These are phyloP conservation scores for Asbolus verrucosus DNA, from an alignment of 1,140 invertebrate genomes.

Conservation along the genomic window DNA sequence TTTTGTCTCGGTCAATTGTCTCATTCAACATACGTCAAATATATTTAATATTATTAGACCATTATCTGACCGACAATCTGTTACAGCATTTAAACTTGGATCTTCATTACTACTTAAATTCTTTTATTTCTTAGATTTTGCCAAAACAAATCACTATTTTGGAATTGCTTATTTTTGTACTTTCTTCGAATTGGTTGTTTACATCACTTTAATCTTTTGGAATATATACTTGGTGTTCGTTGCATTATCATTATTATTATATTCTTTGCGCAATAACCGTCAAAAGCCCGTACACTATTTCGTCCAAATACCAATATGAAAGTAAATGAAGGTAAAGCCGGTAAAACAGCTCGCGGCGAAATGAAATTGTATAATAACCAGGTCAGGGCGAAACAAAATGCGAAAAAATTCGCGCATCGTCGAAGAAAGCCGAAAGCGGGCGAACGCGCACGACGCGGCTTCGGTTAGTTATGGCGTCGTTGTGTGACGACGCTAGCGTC, in stretches of 20 bases:
- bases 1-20: no score
- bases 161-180: no score
- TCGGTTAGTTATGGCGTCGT: slow-evolving; percentile 45
- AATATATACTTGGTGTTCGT: neutral
- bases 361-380: slow-evolving; percentile 51
- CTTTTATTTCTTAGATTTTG: no score
- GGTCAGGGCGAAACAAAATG: slow-evolving; percentile 55
- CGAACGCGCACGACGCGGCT: slow-evolving; percentile 6
- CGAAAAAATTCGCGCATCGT: slow-evolving; percentile 47
- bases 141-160: neutral
- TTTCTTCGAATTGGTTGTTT: no score
- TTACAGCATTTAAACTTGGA: no score
- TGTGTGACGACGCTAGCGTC: slow-evolving; percentile 49
- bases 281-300: slow-evolving; percentile 18
- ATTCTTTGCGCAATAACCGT: neutral
- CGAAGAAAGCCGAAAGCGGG: slow-evolving; percentile 21
- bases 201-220: no score
- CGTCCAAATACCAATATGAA: slow-evolving; percentile 31
- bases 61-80: no score
- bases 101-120: no score
- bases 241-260: neutral
- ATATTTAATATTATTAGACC: no score
- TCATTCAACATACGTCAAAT: no score
- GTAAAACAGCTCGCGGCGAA: slow-evolving; percentile 36
- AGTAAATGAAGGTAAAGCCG: slow-evolving; percentile 33